These are phyloP conservation scores for Misgurnus mizolepis DNA, from an alignment of 2,113 vertebrate species.

Conservation along the genomic window DNA sequence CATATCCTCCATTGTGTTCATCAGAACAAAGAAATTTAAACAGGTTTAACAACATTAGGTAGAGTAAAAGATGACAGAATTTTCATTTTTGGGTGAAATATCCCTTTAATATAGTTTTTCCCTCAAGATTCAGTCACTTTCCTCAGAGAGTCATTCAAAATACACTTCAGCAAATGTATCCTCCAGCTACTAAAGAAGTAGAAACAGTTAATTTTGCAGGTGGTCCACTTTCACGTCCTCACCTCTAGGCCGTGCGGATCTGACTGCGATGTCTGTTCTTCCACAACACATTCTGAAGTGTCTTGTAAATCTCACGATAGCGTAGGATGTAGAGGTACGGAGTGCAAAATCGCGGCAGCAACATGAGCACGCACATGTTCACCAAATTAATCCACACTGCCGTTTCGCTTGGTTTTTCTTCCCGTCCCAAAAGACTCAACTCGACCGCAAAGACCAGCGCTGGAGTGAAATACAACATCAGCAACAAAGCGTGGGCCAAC, in stretches of 20 bases:
- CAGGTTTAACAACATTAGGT: too few species aligned
- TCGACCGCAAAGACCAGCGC: conserved; percentile 73
- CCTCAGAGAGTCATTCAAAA: not conserved
- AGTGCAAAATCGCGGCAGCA: conserved; percentile 73
- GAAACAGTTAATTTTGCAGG: not conserved
- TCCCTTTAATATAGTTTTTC: too few species aligned
- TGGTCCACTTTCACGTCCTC: not conserved
- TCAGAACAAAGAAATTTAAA: too few species aligned
- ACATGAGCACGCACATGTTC: conserved; percentile 74
- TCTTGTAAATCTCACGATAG: conserved; percentile 74
- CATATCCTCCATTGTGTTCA: too few species aligned
- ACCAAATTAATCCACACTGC: conserved; percentile 71
- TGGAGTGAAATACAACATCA: conserved; percentile 74
- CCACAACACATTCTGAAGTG: conserved; percentile 63
- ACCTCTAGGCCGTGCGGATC: conserved; percentile 31
- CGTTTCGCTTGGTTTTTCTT: conserved; percentile 40
- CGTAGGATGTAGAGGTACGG: conserved; percentile 78
- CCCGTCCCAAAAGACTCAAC: conserved; percentile 60
- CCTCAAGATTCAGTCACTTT: not conserved
- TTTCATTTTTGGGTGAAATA: too few species aligned
- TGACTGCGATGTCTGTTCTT: conserved; percentile 53
- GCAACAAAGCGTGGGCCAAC: conserved; percentile 73
- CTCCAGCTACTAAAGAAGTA: not conserved
- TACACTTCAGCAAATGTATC: not conserved
- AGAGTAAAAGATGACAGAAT: too few species aligned